Base-by-base conservation (phyloP, 2,888 invertebrate species). In the Meiosimyza platycephala region DNA sequence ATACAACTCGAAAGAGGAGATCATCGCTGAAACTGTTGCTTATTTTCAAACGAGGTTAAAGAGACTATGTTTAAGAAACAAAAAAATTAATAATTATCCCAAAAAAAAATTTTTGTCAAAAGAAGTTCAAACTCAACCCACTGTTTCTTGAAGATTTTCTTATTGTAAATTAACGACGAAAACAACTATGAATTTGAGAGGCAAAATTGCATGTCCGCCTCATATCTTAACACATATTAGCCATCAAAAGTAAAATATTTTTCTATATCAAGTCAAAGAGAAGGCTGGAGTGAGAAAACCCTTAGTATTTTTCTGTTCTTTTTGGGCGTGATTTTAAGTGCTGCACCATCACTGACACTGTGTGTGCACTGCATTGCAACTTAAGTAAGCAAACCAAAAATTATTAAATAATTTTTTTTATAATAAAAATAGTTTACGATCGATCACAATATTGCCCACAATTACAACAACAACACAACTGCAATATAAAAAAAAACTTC, bases 141-240 rank as follows among this genome's bases (percentile, higher is more conserved):
- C 7, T 16, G 63, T 63, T 5, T 2, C 3, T 47, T n/a, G 50
- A 7, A 13, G 62, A 0, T 11, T 22, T 64, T 51, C 50, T 60
- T 15, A n/a, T n/a, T n/a, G n/a, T n/a, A 6, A 33, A 40, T 1
- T 13, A 50, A 11, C 64, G 16, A 18, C 18, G 50, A 18, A 47
- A 18, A 22, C 15, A 22, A 16, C 16, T 13, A 57, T 11, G 15
- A 12, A 3, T 16, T 13, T n/a, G 40, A 15, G 64, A 50, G 22
- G 52, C 66, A 72, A 60, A 66, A 73, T 73, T 66, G 73, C 75
- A 72, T 75, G 70, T 63, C 63, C 40, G 1, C 40, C 54, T 54
- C 47, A 22, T 72, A 72, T 75, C 74, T 72, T 51, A 74, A 71
- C 72, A 64, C 74, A 75, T 57, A 74, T 72, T 74, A 72, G 72